Evolutionary conservation across 1,140 invertebrate genomes (phyloP).

Genomic region (Lepidurus packardi): DNA sequence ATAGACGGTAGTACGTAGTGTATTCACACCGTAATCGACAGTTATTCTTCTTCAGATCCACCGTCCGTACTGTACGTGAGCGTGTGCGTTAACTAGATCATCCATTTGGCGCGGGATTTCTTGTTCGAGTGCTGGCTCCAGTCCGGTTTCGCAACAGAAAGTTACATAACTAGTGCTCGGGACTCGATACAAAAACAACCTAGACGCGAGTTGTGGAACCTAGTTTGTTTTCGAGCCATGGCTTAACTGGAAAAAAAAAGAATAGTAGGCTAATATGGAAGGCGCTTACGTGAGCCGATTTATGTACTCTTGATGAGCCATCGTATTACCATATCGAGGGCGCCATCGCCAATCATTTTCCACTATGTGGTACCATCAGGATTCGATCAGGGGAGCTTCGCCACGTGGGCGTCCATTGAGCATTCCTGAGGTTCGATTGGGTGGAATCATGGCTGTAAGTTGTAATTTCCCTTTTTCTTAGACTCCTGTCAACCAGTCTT

Average conservation of each 20-base stretch:
- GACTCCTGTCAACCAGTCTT: not conserved
- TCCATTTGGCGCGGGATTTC: no score
- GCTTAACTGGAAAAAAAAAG: not conserved
- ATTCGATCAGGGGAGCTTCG: not conserved
- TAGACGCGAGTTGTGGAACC: not conserved
- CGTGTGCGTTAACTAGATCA: no score
- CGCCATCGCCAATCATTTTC: not conserved
- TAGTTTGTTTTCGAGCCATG: not conserved
- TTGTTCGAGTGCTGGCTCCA: no score
- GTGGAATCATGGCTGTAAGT: not conserved
- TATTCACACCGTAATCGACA: no score
- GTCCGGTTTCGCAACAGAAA: no score
- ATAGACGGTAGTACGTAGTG: not conserved
- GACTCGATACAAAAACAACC: no score
- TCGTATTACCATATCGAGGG: conserved; percentile 14
- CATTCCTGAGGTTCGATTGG: conserved; percentile 6
- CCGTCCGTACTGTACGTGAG: no score
- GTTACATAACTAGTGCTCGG: no score
- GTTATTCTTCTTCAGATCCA: no score
- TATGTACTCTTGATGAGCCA: conserved; percentile 10
- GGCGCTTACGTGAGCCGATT: not conserved
- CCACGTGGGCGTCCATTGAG: conserved; percentile 16
- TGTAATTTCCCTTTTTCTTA: not conserved
- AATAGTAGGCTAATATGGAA: not conserved
- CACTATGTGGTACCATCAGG: not conserved